Evolutionary conservation across 1,140 invertebrate species (phyloP).

Genomic region (Ceratina australensis): DNA sequence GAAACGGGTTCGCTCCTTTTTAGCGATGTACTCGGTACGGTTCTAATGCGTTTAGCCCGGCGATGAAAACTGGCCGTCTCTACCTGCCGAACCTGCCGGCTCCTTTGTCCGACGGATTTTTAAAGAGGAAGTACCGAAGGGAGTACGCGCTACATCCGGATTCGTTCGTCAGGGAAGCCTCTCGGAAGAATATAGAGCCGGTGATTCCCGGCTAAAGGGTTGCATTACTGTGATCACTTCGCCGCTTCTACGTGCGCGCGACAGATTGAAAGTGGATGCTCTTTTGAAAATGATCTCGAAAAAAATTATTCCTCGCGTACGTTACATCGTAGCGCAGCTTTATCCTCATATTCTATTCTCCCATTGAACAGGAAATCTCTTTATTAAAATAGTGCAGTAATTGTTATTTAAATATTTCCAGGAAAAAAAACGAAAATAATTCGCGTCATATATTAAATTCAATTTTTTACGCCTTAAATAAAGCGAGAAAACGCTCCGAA

Average conservation of each 20-base stretch:
- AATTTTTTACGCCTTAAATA: no score
- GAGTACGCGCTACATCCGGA: slow-evolving; percentile 37
- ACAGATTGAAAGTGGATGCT: not conserved
- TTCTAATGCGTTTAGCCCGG: not conserved
- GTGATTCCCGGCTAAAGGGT: slow-evolving; percentile 7
- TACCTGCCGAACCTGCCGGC: slow-evolving; percentile 43
- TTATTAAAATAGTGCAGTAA: no score
- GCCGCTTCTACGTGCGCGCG: no score
- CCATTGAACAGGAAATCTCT: no score
- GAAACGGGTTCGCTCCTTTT: slow-evolving; percentile 2
- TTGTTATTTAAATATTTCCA: no score
- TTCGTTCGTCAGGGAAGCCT: not conserved
- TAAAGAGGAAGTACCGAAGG: slow-evolving; percentile 30
- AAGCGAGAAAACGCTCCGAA: no score
- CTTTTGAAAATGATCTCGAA: not conserved
- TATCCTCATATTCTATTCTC: no score
- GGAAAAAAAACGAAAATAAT: no score
- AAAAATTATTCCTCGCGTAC: not conserved
- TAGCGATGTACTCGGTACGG: no score
- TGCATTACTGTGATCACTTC: slow-evolving; percentile 21
- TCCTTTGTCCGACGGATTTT: slow-evolving; percentile 16
- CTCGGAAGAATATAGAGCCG: not conserved
- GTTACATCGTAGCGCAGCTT: not conserved
- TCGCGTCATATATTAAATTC: no score
- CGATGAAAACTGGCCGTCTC: slow-evolving; percentile 15